Evolutionary conservation across 2,113 vertebrate species (phyloP), one percentile per base, ranked within the genome.

Genomic region (Tragelaphus strepsiceros): DNA sequence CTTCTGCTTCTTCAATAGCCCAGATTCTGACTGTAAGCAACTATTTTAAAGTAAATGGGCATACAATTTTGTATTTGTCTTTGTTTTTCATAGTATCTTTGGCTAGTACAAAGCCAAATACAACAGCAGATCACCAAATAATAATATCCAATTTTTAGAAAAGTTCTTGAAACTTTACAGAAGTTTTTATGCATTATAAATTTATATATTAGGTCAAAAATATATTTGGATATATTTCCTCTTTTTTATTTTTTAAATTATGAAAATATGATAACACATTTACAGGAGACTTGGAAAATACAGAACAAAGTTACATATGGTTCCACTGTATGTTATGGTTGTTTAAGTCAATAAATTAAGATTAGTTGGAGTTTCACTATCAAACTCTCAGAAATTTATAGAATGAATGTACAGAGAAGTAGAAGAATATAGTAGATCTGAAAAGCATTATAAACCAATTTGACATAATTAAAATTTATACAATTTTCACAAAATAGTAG

Each of bases 171-270:
- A 95, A 97, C 82, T 95, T 74, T 1, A 97, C 97, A 98, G 96
- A 74, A 3, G 78, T 97, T 96, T 83, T 74, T 94, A 92, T 95
- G 5, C 3, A 56, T 98, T 98, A 97, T 90, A 94, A 81, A 97
- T 98, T 92, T 95, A 78, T 86, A 49, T 92, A 87, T 98, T 93
- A 90, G 97, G 87, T 80, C 67, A 96, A 91, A 81, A 67, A 53
- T 19, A 39, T 86, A 30, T 92, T 56, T 93, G 95, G 67, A 88
- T 96, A 43, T 28, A 84, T 84, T 97, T 39, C 74, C 88, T 13
- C 51, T 93, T 97, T 71, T 22, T 12, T 35, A 0, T 39, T 24
- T 74, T 74, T 74, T 74, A 74, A 74, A 39, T 39, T 74, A 39
- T 74, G 67, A 39, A 39, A 74, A 24, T 39, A 74, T 39, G 67